phyloP scores from a whole-genome alignment of 2,797 vertebrate genomes.

The Rhynchotus rufescens region DNA sequence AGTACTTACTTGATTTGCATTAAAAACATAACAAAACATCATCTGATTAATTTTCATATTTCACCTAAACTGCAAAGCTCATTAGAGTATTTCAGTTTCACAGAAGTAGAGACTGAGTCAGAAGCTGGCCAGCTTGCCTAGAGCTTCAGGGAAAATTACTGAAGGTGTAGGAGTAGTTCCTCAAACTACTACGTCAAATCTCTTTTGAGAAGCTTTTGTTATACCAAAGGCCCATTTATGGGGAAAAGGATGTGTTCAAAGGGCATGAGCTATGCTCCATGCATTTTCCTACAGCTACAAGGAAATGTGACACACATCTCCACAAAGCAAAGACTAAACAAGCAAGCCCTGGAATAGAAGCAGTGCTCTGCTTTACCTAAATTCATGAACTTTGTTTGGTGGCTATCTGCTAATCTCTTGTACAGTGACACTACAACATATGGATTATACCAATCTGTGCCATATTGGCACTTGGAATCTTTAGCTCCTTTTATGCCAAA shows the following conservation, averaged over 20 bases:
- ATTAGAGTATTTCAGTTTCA: background rate
- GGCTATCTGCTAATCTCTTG: background rate
- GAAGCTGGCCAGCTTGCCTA: background rate
- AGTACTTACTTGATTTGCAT: background rate
- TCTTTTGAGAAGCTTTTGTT: background rate
- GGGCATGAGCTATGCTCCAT: background rate
- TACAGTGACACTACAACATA: background rate
- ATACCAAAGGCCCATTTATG: background rate
- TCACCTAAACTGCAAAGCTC: background rate
- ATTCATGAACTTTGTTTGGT: background rate
- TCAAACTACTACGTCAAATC: background rate
- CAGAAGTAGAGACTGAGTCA: background rate
- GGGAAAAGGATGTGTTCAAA: accelerated
- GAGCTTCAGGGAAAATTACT: background rate
- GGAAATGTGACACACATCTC: background rate
- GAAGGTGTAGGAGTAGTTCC: background rate
- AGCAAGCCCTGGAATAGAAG: background rate
- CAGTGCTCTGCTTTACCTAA: background rate
- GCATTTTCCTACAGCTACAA: background rate
- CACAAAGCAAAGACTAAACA: background rate
- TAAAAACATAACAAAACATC: background rate
- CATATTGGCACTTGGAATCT: background rate
- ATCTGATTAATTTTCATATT: background rate
- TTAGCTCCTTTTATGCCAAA: background rate
- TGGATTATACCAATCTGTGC: background rate